Evolutionary conservation across 1,140 invertebrate genomes (phyloP).

Genomic region (Gryon sp.): DNA sequence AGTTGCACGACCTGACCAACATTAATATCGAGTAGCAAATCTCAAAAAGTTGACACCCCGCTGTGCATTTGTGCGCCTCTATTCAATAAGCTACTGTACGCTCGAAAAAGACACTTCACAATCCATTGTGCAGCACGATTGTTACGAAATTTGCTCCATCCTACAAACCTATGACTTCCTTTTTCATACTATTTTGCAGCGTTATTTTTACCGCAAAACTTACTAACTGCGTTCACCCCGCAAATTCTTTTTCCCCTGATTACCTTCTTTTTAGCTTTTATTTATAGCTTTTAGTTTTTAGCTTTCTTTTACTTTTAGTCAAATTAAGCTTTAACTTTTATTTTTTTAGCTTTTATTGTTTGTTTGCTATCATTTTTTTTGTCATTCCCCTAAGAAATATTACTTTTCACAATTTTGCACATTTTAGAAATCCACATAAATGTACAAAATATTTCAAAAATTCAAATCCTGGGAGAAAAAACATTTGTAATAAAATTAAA

Average conservation of each 20-base stretch:
- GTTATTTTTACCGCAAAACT: conserved; percentile 50
- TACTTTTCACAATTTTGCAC: too few species aligned
- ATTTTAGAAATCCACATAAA: too few species aligned
- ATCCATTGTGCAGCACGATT: conserved; percentile 69
- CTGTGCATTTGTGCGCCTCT: conserved; percentile 76
- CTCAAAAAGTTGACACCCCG: conserved; percentile 73
- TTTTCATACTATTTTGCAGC: conserved; percentile 21
- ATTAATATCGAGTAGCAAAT: conserved; percentile 77
- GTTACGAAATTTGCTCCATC: conserved; percentile 68
- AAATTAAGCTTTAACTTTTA: too few species aligned
- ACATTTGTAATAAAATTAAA: too few species aligned
- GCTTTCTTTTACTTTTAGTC: too few species aligned
- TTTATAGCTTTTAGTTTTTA: neutral
- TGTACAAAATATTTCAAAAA: too few species aligned
- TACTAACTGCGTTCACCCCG: too few species aligned
- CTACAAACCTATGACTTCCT: conserved; percentile 38
- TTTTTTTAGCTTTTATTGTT: too few species aligned
- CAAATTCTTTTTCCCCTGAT: too few species aligned
- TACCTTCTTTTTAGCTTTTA: conserved; percentile 1
- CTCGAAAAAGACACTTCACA: conserved; percentile 75
- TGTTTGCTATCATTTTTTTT: too few species aligned
- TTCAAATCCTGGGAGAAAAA: too few species aligned
- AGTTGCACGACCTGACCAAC: conserved; percentile 68
- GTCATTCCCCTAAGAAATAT: too few species aligned
- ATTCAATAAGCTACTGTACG: conserved; percentile 73